Evolutionary conservation across 2,113 vertebrate genomes (phyloP).

Genomic region (Phocoena phocoena): DNA sequence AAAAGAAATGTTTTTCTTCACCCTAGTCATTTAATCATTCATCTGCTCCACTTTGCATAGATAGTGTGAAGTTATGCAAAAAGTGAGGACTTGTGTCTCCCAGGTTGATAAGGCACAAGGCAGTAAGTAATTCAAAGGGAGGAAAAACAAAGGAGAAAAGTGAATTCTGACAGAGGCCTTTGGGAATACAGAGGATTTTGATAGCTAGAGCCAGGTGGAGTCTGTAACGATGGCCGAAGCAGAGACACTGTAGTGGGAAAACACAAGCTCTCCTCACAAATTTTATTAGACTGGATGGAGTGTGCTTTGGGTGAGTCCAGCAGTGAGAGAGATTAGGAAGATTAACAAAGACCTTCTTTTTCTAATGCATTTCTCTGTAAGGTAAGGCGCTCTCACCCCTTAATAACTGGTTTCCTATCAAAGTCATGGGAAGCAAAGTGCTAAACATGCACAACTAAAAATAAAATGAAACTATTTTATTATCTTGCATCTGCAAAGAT

Average conservation of each 20-base stretch:
- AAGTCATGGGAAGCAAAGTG: background rate
- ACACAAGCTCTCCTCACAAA: background rate
- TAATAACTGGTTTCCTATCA: background rate
- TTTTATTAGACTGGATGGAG: background rate
- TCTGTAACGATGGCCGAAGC: background rate
- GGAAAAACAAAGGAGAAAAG: conserved; percentile 38
- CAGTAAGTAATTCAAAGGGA: conserved; percentile 44
- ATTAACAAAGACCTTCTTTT: background rate
- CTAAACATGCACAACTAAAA: background rate
- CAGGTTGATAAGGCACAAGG: conserved; percentile 7
- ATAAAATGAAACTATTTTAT: background rate
- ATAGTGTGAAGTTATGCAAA: background rate
- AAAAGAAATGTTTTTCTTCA: conserved; percentile 1
- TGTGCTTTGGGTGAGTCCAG: background rate
- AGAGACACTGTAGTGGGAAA: background rate
- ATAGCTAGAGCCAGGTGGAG: background rate
- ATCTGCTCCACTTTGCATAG: background rate
- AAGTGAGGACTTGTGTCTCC: background rate
- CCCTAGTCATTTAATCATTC: background rate
- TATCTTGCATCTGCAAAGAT: background rate
- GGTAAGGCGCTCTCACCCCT: background rate
- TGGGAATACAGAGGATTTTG: background rate
- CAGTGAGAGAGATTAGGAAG: background rate
- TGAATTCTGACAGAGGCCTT: background rate
- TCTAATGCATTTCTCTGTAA: background rate